Percentiles rank a stretch among this genome's conserved stretches.
Conservation (phyloP, 1,140 invertebrate species). For the Drosophila subobscura region DNA sequence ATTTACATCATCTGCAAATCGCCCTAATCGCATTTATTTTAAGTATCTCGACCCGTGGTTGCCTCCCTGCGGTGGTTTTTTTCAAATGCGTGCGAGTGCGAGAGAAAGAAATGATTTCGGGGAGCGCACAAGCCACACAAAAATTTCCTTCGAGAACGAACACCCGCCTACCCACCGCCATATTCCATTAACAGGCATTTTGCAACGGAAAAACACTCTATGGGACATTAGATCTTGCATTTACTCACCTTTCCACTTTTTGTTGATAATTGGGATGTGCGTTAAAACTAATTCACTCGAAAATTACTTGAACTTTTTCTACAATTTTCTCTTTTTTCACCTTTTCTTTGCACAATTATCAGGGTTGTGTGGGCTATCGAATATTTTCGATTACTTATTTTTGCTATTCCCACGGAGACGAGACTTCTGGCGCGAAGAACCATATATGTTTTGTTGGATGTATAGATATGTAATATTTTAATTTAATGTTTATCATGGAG, state of each 20-base stretch:
- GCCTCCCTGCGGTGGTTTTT: neutral
- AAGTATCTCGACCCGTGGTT: slow-evolving; percentile 7
- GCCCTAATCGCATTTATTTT: slow-evolving; percentile 24
- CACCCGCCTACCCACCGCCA: slow-evolving; percentile 36
- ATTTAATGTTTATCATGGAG: no score
- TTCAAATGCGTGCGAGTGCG: no score
- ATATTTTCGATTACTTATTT: no score
- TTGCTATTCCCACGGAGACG: no score
- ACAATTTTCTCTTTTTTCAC: slow-evolving; percentile 71
- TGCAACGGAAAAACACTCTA: neutral
- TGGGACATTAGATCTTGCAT: no score
- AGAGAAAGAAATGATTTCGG: neutral
- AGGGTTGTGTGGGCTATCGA: slow-evolving; percentile 9
- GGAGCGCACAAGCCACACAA: slow-evolving; percentile 12
- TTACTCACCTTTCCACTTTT: slow-evolving; percentile 46
- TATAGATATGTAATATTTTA: no score
- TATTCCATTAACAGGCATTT: slow-evolving; percentile 4
- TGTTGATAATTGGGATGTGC: slow-evolving; percentile 8
- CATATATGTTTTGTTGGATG: no score
- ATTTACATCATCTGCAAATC: slow-evolving; percentile 33
- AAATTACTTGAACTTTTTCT: slow-evolving; percentile 34
- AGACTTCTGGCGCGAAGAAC: no score
- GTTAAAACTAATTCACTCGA: slow-evolving; percentile 56
- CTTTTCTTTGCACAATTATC: slow-evolving; percentile 67
- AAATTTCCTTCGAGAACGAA: slow-evolving; percentile 12